phyloP scores from a whole-genome alignment of 2,113 vertebrate genomes.

The Mohoua ochrocephala region DNA sequence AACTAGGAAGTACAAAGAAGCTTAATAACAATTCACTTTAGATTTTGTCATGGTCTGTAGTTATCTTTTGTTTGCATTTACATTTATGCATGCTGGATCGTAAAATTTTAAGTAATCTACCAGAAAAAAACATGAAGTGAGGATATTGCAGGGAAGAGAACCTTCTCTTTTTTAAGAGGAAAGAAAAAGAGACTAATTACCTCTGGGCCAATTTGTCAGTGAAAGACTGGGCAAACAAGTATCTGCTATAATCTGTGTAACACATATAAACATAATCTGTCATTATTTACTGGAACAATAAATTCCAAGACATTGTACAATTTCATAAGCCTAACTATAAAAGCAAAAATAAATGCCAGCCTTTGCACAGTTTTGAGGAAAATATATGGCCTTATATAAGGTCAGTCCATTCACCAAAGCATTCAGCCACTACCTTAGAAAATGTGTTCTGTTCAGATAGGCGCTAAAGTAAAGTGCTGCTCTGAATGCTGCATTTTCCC shows the following conservation, averaged over 20 bases:
- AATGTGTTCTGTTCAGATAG: neutral
- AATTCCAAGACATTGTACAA: neutral
- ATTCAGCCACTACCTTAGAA: neutral
- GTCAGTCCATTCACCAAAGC: neutral
- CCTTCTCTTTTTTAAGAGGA: neutral
- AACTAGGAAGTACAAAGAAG: neutral
- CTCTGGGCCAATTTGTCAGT: neutral
- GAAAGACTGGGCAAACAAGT: neutral
- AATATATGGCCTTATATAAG: neutral
- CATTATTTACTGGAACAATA: neutral
- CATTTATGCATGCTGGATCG: neutral
- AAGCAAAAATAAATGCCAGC: neutral
- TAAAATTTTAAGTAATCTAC: constrained; percentile 19
- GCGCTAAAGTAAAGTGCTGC: neutral
- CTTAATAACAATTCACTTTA: neutral
- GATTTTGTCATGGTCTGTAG: neutral
- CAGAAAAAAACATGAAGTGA: constrained; percentile 46
- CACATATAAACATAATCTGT: neutral
- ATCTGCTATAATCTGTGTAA: neutral
- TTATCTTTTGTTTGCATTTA: neutral
- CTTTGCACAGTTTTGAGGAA: neutral
- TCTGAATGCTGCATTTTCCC: neutral
- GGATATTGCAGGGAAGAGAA: neutral
- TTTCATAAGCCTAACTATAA: neutral
- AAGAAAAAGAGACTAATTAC: neutral